Base-by-base conservation (phyloP, 2,797 vertebrate species). In the Gouania willdenowi region DNA sequence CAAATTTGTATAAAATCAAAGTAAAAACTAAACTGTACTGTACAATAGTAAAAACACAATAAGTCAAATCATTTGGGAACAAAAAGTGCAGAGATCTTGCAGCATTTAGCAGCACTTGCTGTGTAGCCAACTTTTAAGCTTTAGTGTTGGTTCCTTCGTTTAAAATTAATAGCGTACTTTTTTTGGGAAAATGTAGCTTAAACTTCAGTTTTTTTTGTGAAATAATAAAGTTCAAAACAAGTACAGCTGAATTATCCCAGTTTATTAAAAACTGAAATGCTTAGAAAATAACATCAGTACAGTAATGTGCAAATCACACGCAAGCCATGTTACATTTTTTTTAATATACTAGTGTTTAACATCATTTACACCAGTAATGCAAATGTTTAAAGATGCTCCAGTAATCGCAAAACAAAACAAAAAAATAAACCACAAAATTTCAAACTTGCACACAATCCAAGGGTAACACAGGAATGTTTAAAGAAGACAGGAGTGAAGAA, bases 201-300 rank as follows among this genome's bases (percentile, higher is more conserved):
- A n/a, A n/a, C n/a, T n/a, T n/a, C n/a, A n/a, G n/a, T n/a, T n/a
- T n/a, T n/a, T n/a, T n/a, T n/a, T n/a, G n/a, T n/a, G n/a, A n/a
- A n/a, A n/a, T n/a, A n/a, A n/a, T n/a, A n/a, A n/a, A n/a, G n/a
- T n/a, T n/a, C n/a, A n/a, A n/a, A n/a, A 6, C 12, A 16, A 33
- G 5, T 79, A 58, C 67, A 62, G 42, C 70, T 40, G 2, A 76
- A 72, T 80, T 77, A 58, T 70, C 53, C 81, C 71, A 68, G 81
- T 88, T 87, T 88, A 88, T 88, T 89, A 87, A 75, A 89, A 88
- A 76, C 69, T 66, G 62, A 82, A 75, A 75, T 8, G 34, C 56
- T 84, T 86, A 79, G 81, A 87, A 88, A 86, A 81, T 64, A 79
- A 79, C 26, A 82, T 74, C 57, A 71, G 60, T 66, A 79, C 75